Evolutionary conservation across 23 tunicate species (phyloP).

Genomic region (Phallusia fumigata): DNA sequence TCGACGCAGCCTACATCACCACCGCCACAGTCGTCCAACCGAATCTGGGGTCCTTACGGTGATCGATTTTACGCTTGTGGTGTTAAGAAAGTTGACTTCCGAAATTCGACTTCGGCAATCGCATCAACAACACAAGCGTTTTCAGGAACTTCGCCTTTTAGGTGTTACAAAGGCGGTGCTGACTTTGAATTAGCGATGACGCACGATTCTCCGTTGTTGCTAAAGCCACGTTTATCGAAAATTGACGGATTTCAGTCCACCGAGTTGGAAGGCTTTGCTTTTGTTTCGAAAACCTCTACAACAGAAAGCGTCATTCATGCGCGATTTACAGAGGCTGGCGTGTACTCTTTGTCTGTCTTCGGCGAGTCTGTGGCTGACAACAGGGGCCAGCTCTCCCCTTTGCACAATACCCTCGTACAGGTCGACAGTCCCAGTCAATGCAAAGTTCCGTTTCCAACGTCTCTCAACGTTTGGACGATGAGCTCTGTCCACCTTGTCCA

Average conservation of each 20-base stretch:
- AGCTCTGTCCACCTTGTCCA: conserved; percentile 29
- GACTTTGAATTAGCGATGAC: conserved; percentile 26
- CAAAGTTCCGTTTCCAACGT: conserved; percentile 12
- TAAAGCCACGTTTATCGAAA: conserved; percentile 25
- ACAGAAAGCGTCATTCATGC: neutral
- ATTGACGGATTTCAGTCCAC: neutral
- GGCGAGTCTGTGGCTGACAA: conserved; percentile 10
- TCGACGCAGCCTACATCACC: neutral
- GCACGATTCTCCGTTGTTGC: neutral
- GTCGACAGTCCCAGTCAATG: conserved; percentile 27
- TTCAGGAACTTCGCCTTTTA: conserved; percentile 17
- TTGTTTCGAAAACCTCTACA: conserved; percentile 16
- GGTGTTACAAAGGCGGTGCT: conserved; percentile 52
- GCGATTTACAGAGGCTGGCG: conserved; percentile 35
- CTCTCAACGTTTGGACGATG: conserved; percentile 35
- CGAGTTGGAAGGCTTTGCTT: conserved; percentile 22
- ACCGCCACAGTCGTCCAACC: conserved; percentile 43
- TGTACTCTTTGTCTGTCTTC: conserved; percentile 32
- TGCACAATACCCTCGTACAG: conserved; percentile 24
- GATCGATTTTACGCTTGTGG: conserved; percentile 1
- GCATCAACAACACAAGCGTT: neutral
- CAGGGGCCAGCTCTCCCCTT: conserved; percentile 37
- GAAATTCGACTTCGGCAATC: conserved; percentile 8
- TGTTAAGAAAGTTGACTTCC: conserved; percentile 1
- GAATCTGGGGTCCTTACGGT: conserved; percentile 58